These are phyloP conservation scores for Cyclargus thomasi DNA, from an alignment of 1,140 invertebrate species.

Conservation along the genomic window DNA sequence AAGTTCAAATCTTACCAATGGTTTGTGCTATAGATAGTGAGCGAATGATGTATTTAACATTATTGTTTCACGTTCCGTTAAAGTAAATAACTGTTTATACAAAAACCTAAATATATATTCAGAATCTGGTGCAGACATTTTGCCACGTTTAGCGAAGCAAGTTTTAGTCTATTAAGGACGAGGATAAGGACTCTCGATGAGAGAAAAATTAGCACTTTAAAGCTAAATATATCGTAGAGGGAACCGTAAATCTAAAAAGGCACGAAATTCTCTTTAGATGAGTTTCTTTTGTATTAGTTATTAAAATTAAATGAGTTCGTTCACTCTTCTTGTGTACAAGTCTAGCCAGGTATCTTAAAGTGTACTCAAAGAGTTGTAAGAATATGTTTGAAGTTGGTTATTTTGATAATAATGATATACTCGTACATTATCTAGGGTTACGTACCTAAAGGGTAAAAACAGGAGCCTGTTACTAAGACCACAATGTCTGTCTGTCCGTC, in stretches of 20 bases:
- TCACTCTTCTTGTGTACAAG: background rate
- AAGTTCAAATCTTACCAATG: too few species aligned
- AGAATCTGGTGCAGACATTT: background rate
- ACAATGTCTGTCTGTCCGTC: too few species aligned
- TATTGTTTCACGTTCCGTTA: too few species aligned
- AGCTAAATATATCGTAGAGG: background rate
- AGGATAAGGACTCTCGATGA: background rate
- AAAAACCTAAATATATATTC: too few species aligned
- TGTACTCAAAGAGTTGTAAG: background rate
- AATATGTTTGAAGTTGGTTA: background rate
- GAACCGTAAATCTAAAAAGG: background rate
- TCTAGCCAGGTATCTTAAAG: background rate
- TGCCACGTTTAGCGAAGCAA: background rate
- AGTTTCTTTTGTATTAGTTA: background rate
- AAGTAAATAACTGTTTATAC: too few species aligned
- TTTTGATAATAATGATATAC: too few species aligned
- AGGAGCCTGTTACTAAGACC: too few species aligned
- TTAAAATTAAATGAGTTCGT: background rate
- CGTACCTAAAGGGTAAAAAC: too few species aligned
- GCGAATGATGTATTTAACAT: too few species aligned
- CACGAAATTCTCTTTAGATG: background rate
- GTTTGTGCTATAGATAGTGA: too few species aligned
- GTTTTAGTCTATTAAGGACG: background rate
- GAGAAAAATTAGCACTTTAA: conserved; percentile 3
- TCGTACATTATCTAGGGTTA: too few species aligned